These are phyloP conservation scores for Acanthopagrus latus DNA, from an alignment of 2,797 vertebrate genomes.

Conservation along the genomic window DNA sequence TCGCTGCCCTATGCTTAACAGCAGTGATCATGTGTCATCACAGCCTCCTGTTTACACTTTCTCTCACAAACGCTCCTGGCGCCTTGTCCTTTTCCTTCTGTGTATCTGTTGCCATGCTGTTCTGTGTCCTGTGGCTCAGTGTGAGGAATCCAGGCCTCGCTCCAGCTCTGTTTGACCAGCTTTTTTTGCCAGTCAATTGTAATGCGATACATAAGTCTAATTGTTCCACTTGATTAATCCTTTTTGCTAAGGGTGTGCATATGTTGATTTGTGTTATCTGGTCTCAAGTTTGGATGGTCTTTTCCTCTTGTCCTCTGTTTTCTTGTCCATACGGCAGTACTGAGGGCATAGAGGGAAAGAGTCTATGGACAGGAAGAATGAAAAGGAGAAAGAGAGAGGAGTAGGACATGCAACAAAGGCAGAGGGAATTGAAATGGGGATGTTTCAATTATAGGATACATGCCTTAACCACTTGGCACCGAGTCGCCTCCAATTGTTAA, in stretches of 20 bases:
- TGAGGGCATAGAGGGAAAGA: too few relatives aligned
- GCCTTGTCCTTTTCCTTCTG: slow-evolving; percentile 13
- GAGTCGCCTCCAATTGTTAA: slow-evolving; percentile 27
- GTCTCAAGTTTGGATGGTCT: background rate
- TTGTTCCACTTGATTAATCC: background rate
- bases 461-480: slow-evolving; percentile 21
- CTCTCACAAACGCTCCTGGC: slow-evolving; percentile 19
- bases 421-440: background rate
- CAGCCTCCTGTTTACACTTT: slow-evolving; percentile 4
- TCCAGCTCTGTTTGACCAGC: slow-evolving; percentile 25
- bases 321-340: background rate
- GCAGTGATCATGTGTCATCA: background rate
- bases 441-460: slow-evolving; percentile 12
- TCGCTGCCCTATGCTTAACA: background rate
- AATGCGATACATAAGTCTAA: background rate
- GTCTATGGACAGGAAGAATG: background rate
- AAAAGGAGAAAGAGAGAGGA: background rate
- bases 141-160: slow-evolving; percentile 27
- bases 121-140: slow-evolving; percentile 32
- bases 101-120: slow-evolving; percentile 36
- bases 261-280: background rate
- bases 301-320: background rate
- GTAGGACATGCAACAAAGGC: background rate
- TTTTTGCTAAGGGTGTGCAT: background rate
- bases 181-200: background rate